Percentiles rank a stretch among this genome's conserved stretches.
Conservation (phyloP, 2,797 vertebrate species). For the Ptychobarbus kaznakovi region DNA sequence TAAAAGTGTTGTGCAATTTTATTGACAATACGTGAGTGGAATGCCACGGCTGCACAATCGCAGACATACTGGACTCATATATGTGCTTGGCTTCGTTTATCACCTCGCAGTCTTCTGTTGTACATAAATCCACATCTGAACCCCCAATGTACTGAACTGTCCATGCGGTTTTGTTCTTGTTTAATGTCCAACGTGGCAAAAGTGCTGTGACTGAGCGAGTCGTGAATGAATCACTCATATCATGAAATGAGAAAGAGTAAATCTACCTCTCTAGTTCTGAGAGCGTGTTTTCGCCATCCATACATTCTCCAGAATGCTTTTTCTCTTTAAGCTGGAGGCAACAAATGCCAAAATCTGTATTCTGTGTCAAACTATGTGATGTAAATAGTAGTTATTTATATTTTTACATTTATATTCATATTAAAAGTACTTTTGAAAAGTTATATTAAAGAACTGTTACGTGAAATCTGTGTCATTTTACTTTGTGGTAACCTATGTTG, state of each 20-base stretch:
- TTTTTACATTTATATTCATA: constrained; percentile 74
- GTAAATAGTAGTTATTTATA: constrained; percentile 73
- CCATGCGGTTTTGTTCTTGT: constrained; percentile 23
- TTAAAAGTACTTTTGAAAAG: constrained; percentile 67
- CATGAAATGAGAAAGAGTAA: constrained; percentile 21
- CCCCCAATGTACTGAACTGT: not conserved
- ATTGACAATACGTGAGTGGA: constrained; percentile 44
- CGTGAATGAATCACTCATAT: constrained; percentile 3
- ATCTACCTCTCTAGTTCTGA: constrained; percentile 56
- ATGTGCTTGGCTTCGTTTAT: not conserved
- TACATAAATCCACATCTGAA: constrained; percentile 16
- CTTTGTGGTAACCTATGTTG: not conserved
- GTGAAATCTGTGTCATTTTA: constrained; percentile 29
- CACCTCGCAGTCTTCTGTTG: constrained; percentile 17
- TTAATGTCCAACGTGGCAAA: constrained; percentile 11
- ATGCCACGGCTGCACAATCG: constrained; percentile 19
- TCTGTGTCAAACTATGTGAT: constrained; percentile 71
- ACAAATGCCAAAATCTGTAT: constrained; percentile 60
- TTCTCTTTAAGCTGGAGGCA: constrained; percentile 47
- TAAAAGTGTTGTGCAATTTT: constrained; percentile 28
- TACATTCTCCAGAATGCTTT: constrained; percentile 50
- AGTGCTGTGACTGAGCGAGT: constrained; percentile 8
- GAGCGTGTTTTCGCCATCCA: constrained; percentile 41
- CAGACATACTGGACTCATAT: constrained; percentile 58
- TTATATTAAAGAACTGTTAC: constrained; percentile 62